These are phyloP conservation scores for Acropternis orthonyx DNA, from an alignment of 2,797 vertebrate genomes.

Conservation along the genomic window DNA sequence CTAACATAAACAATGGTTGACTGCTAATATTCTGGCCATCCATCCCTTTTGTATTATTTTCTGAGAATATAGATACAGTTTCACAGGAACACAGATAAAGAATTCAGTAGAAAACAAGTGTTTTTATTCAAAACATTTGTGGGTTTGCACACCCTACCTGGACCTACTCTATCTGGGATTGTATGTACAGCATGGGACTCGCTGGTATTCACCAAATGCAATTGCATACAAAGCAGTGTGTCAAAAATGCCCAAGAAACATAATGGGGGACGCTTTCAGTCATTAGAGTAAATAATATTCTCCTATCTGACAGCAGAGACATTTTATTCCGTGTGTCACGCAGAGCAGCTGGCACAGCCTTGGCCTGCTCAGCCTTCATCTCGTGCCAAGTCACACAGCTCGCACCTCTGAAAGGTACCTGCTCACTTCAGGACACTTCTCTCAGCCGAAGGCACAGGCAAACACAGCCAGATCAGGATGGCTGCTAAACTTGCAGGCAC, in stretches of 20 bases:
- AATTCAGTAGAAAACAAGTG: background rate
- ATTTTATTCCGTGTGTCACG: background rate
- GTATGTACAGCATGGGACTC: background rate
- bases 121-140: background rate
- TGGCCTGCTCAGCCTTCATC: background rate
- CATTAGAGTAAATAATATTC: background rate
- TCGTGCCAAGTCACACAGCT: conserved; percentile 11
- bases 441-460: background rate
- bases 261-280: background rate
- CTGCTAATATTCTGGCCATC: background rate
- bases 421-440: background rate
- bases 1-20: background rate
- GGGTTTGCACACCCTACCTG: background rate
- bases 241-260: background rate
- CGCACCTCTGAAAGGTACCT: background rate
- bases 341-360: background rate
- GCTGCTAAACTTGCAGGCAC: background rate
- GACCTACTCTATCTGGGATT: background rate
- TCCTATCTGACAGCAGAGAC: background rate
- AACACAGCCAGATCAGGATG: background rate
- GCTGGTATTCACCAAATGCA: background rate
- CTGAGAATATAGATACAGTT: background rate
- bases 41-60: background rate
- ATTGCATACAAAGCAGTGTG: background rate
- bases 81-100: background rate